phyloP scores from a whole-genome alignment of 1,140 invertebrate genomes.

The Wiebesia pumilae region DNA sequence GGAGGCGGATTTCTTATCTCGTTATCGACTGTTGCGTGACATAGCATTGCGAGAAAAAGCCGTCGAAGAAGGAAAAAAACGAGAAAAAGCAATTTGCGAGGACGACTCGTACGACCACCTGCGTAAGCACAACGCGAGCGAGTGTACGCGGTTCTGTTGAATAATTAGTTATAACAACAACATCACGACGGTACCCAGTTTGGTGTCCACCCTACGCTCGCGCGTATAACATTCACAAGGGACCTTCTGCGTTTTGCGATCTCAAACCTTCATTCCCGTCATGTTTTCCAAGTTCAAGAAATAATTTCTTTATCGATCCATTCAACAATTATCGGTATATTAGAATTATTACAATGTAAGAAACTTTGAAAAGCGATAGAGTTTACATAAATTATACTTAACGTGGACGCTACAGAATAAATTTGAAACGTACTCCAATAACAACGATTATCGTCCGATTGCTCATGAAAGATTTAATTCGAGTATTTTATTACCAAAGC shows the following conservation, averaged over 20 bases:
- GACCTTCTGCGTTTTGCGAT: neutral
- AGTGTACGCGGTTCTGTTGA: constrained; percentile 65
- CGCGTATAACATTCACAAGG: neutral
- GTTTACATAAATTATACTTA: too few species aligned
- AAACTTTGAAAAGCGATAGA: too few species aligned
- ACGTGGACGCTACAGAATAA: too few species aligned
- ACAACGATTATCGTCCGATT: too few species aligned
- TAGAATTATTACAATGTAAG: too few species aligned
- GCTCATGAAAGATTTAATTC: too few species aligned
- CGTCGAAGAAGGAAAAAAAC: neutral
- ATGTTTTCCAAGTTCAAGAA: too few species aligned
- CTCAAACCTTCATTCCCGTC: neutral
- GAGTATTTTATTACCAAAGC: too few species aligned
- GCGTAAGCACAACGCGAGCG: constrained; percentile 69
- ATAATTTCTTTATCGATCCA: too few species aligned
- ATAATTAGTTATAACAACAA: constrained; percentile 18
- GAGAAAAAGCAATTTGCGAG: constrained; percentile 42
- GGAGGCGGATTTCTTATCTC: neutral
- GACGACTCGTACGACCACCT: constrained; percentile 58
- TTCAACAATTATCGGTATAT: too few species aligned
- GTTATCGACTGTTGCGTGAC: neutral
- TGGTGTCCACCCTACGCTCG: neutral
- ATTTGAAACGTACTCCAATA: too few species aligned
- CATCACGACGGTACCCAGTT: neutral
- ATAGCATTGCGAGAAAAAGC: neutral